Evolutionary conservation across 1,140 invertebrate species (phyloP).

Genomic region (Aradophagus sp.): DNA sequence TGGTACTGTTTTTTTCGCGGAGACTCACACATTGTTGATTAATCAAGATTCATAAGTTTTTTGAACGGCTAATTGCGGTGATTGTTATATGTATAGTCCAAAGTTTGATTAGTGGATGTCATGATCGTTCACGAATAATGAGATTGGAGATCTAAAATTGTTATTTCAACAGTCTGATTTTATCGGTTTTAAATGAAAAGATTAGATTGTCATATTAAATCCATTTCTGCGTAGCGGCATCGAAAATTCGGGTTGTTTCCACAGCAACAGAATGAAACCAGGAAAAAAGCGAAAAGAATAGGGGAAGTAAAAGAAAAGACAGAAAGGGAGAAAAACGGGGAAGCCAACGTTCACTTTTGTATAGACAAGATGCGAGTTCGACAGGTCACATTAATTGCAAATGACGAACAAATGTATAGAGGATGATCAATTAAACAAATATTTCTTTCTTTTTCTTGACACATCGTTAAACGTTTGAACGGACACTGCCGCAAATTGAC

Average conservation of each 20-base stretch:
- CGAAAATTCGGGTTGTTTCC: slow-evolving; percentile 14
- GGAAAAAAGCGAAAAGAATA: slow-evolving; percentile 12
- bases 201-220: too few species aligned
- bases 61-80: too few species aligned
- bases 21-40: too few species aligned
- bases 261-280: slow-evolving; percentile 4
- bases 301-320: not conserved
- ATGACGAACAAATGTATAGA: too few species aligned
- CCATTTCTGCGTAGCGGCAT: slow-evolving; percentile 16
- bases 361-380: slow-evolving; percentile 34
- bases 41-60: too few species aligned
- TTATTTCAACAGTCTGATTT: too few species aligned
- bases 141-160: too few species aligned
- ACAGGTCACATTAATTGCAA: slow-evolving; percentile 43
- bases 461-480: slow-evolving; percentile 17
- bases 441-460: slow-evolving; percentile 32
- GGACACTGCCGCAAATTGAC: slow-evolving; percentile 34
- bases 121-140: too few species aligned
- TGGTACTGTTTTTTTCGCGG: too few species aligned
- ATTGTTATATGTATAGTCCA: too few species aligned
- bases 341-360: slow-evolving; percentile 37
- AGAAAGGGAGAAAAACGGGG: not conserved
- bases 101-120: too few species aligned
- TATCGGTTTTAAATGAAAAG: too few species aligned
- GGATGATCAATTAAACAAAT: slow-evolving; percentile 33